A percentile compares a stretch with the other conserved stretches of the same genome.
phyloP scores from a whole-genome alignment of 2,113 vertebrate species.

The Dipodomys spectabilis region DNA sequence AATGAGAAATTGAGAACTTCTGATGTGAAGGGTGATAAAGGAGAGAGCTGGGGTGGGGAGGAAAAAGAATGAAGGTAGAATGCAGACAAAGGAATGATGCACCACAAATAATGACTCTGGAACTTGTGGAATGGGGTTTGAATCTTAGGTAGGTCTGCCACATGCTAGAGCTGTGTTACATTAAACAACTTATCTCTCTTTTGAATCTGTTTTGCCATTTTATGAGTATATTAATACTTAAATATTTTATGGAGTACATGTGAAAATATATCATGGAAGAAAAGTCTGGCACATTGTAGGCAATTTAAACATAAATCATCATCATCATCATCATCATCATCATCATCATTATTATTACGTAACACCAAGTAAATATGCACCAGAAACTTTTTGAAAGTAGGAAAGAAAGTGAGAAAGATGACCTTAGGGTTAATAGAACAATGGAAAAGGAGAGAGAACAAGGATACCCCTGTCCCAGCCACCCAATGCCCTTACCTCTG shows the following conservation, averaged over 20 bases:
- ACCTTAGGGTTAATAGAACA: not conserved
- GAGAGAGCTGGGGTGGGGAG: not conserved
- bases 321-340: not conserved
- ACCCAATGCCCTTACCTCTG: constrained; percentile 88
- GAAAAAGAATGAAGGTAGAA: not conserved
- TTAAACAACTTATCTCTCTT: not conserved
- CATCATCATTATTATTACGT: not conserved
- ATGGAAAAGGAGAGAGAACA: not conserved
- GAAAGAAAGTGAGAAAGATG: not conserved
- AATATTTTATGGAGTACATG: not conserved
- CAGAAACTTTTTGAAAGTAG: not conserved
- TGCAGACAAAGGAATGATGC: not conserved
- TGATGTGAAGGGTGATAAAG: not conserved
- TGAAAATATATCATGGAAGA: not conserved
- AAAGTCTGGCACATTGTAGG: not conserved
- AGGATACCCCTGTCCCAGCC: rapidly evolving
- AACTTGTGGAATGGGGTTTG: not conserved
- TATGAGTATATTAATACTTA: not conserved
- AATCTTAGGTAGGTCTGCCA: not conserved
- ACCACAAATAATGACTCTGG: not conserved
- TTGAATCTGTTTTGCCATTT: not conserved
- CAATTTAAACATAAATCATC: not conserved
- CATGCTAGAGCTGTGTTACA: not conserved
- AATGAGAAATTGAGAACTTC: not conserved
- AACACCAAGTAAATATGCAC: not conserved